Base-by-base conservation (phyloP, 2,113 vertebrate genomes). In the Tetrao urogallus region DNA sequence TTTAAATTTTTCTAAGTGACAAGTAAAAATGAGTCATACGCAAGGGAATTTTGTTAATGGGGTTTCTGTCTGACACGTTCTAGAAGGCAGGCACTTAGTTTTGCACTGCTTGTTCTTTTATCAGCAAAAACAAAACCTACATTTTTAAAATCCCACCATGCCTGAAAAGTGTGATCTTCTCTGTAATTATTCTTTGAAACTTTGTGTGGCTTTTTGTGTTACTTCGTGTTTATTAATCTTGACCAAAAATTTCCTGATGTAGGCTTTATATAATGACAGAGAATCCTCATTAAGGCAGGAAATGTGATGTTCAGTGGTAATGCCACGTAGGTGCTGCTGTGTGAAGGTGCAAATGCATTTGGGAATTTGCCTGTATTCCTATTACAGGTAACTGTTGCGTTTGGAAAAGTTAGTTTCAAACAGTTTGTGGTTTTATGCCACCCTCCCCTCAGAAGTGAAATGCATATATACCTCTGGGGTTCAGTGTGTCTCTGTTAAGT, bases 1-100 rank as follows among this genome's bases (percentile, higher is more conserved):
- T 86, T 45, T 52, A 70, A 52, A 38, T 86, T 89, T 71, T 70
- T 45, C 10, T 63, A 92, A 86, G 30, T 84, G 81, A 76, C 61
- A 90, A 84, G 66, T 86, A 32, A 86, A 95, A 92, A 82, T 88
- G 73, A 95, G 74, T 90, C 81, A 69, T 75, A 40, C 61, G 17
- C 47, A 61, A 43, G 86, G 61, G 72, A 92, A 78, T 94, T 90
- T 89, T 73, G 10, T 89, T 92, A 86, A 89, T 92, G 76, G 80
- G 22, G 50, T 92, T 92, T 96, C 80, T 92, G 38, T 88, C 80
- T 89, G 66, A 72, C 58, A 66, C 10, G 0, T 87, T 92, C 45
- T 79, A 52, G 40, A 92, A 94, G 76, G 89, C 75, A 78, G 74
- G 27, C 70, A 90, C 34, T 95, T 95, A 79, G 69, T 96, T 96